phyloP scores from a whole-genome alignment of 2,113 vertebrate species.

The Malurus melanocephalus region DNA sequence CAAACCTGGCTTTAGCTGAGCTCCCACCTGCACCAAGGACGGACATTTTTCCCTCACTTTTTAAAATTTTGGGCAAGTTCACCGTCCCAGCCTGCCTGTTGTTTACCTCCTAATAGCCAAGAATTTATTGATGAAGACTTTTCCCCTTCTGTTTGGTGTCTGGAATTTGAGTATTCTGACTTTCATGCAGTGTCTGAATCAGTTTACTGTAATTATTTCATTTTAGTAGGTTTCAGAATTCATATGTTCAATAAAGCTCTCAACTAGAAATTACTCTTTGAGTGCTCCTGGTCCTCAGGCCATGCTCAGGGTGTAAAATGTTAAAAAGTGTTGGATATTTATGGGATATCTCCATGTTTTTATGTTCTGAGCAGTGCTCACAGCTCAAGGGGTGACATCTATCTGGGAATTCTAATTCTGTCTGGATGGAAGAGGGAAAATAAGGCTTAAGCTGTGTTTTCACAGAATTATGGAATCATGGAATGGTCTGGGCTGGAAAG shows the following conservation, averaged over 20 bases:
- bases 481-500: background rate
- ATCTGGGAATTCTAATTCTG: background rate
- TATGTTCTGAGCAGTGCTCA: background rate
- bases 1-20: background rate
- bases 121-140: background rate
- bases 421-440: background rate
- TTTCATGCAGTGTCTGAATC: background rate
- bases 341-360: background rate
- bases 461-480: background rate
- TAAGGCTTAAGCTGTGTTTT: background rate
- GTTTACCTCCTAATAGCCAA: background rate
- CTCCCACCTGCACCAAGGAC: background rate
- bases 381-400: background rate
- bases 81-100: background rate
- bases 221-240: background rate
- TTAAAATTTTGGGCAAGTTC: background rate
- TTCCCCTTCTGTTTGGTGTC: background rate
- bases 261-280: background rate
- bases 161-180: background rate
- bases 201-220: background rate
- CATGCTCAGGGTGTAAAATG: background rate
- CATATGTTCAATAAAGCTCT: background rate
- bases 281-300: background rate
- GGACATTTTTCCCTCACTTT: background rate
- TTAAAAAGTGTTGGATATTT: background rate